Conservation (phyloP, 2,888 invertebrate species). For the Chymomyza caudatula region DNA sequence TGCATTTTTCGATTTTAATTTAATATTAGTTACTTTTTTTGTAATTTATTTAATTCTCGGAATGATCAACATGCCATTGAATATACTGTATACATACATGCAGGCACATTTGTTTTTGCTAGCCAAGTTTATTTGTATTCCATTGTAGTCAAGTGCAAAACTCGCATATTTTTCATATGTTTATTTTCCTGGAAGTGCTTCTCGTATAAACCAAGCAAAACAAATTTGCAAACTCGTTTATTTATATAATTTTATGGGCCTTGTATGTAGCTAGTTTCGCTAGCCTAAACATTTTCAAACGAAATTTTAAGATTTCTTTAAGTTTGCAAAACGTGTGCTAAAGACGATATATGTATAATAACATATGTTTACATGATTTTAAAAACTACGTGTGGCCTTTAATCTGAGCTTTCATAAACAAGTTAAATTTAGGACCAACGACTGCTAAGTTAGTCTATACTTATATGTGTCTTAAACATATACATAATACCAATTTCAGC, state of each 20-base stretch:
- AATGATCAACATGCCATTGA: constrained; percentile 54
- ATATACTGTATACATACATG: constrained; percentile 16
- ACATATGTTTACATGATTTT: background rate
- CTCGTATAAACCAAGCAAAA: constrained; percentile 13
- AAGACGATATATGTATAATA: background rate
- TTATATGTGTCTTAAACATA: background rate
- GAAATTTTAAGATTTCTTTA: background rate
- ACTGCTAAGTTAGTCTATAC: background rate
- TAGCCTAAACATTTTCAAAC: background rate
- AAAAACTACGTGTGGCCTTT: background rate
- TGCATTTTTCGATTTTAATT: background rate
- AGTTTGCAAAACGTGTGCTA: background rate
- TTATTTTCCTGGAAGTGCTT: constrained; percentile 48
- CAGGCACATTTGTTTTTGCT: background rate
- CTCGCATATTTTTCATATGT: constrained; percentile 46
- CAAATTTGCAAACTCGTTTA: constrained; percentile 23
- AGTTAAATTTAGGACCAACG: too few relatives aligned
- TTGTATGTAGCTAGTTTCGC: background rate
- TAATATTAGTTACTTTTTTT: too few relatives aligned
- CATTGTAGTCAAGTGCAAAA: constrained; percentile 51
- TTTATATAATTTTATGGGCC: background rate
- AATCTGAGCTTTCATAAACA: background rate
- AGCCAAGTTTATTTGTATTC: constrained; percentile 7
- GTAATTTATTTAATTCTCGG: constrained; percentile 42
- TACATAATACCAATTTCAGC: background rate